Conservation (phyloP, 2,113 vertebrate species). For the Hiodon alosoides region DNA sequence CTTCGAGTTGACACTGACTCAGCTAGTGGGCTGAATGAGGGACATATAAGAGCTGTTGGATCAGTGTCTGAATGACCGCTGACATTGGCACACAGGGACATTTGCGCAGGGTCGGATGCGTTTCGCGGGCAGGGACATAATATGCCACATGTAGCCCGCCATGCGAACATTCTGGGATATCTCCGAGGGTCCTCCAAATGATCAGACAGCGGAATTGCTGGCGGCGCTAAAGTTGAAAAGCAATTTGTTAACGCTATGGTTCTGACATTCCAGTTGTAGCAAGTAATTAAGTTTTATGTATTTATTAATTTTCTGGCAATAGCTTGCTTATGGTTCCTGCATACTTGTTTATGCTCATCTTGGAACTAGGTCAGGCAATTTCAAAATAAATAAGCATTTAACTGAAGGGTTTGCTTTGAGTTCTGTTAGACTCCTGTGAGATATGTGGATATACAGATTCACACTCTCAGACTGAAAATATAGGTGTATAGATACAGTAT, state of each 20-base stretch:
- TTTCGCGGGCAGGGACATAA: not conserved
- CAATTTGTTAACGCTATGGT: constrained; percentile 36
- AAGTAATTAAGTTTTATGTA: constrained; percentile 33
- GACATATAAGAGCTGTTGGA: no score
- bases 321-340: constrained; percentile 14
- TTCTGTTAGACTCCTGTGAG: not conserved
- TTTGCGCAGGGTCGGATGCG: no score
- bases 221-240: constrained; percentile 24
- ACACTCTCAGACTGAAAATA: no score
- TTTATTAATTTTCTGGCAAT: constrained; percentile 20
- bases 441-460: not conserved
- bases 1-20: not conserved
- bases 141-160: constrained; percentile 2
- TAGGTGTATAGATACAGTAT: no score
- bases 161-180: constrained; percentile 12
- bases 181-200: constrained; percentile 21
- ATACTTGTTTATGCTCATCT: constrained; percentile 28
- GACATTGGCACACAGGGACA: not conserved
- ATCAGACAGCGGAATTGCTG: constrained; percentile 3
- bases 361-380: constrained; percentile 38
- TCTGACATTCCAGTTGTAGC: constrained; percentile 29
- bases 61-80: not conserved
- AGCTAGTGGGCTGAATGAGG: not conserved
- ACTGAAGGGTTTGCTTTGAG: constrained; percentile 12
- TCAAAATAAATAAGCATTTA: constrained; percentile 24